Evolutionary conservation across 1,140 invertebrate species (phyloP).

Genomic region (Rhopalosiphum padi): DNA sequence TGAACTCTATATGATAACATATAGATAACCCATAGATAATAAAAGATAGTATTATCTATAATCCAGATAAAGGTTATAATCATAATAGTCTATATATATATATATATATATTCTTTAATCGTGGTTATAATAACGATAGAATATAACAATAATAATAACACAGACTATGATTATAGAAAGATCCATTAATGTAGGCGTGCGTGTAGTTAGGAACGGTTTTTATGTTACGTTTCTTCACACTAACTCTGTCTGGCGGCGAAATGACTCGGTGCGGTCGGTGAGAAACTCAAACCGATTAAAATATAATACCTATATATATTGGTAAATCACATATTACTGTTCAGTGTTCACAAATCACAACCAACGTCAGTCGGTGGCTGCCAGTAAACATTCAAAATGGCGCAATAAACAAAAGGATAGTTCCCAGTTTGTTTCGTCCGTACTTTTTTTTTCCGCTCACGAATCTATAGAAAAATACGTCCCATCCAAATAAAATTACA

Average conservation of each 20-base stretch:
- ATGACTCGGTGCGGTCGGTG: background rate
- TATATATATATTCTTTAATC: too few relatives aligned
- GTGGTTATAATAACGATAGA: too few relatives aligned
- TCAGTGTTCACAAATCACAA: slow-evolving; percentile 37
- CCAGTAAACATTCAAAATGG: slow-evolving; percentile 55
- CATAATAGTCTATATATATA: too few relatives aligned
- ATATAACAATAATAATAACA: too few relatives aligned
- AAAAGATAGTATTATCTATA: too few relatives aligned
- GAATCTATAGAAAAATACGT: background rate
- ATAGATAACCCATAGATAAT: background rate
- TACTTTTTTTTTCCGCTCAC: background rate
- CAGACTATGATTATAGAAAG: too few relatives aligned
- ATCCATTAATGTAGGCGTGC: too few relatives aligned
- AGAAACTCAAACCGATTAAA: background rate
- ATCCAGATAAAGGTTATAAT: too few relatives aligned
- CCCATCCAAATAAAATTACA: background rate
- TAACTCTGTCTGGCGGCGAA: background rate
- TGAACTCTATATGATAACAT: too few relatives aligned
- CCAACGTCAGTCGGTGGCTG: slow-evolving; percentile 25
- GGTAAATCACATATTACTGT: background rate
- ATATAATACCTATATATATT: background rate
- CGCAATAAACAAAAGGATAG: slow-evolving; percentile 55
- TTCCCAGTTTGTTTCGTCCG: background rate
- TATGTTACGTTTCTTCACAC: background rate
- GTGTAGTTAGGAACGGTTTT: background rate